phyloP scores from a whole-genome alignment of 2,888 invertebrate species.

The Drosophila atripex region DNA sequence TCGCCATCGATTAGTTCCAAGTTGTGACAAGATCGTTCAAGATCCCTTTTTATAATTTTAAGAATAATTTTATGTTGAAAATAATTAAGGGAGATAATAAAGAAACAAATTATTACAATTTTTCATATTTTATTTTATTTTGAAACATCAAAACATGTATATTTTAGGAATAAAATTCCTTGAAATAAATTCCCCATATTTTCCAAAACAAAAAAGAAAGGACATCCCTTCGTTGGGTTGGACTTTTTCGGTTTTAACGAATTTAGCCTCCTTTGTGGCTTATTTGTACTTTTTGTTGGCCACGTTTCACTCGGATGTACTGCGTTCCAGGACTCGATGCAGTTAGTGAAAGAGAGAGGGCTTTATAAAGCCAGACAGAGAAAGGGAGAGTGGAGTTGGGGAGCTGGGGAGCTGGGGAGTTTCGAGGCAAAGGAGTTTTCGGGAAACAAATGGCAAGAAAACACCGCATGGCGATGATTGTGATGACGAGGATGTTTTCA shows the following conservation, averaged over 20 bases:
- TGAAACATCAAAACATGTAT: too few species aligned
- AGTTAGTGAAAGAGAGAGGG: background rate
- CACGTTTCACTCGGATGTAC: conserved; percentile 55
- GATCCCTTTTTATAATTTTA: too few species aligned
- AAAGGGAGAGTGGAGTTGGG: conserved; percentile 26
- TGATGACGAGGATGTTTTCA: conserved; percentile 76
- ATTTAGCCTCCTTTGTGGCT: conserved; percentile 16
- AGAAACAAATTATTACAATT: too few species aligned
- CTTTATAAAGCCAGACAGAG: background rate
- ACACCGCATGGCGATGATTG: conserved; percentile 79
- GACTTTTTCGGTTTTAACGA: background rate
- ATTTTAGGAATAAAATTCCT: too few species aligned
- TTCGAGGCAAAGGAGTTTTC: conserved; percentile 36
- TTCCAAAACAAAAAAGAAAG: background rate
- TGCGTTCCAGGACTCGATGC: conserved; percentile 11
- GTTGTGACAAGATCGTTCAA: too few species aligned
- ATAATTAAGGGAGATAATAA: too few species aligned
- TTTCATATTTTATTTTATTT: too few species aligned
- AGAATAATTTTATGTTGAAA: too few species aligned
- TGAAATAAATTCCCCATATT: background rate
- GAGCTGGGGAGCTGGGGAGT: background rate
- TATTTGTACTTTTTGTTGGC: conserved; percentile 55
- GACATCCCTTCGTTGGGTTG: background rate
- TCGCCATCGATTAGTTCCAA: too few species aligned
- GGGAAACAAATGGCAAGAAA: conserved; percentile 73